phyloP scores from a whole-genome alignment of 2,888 invertebrate species.

The Netelia inedita region DNA sequence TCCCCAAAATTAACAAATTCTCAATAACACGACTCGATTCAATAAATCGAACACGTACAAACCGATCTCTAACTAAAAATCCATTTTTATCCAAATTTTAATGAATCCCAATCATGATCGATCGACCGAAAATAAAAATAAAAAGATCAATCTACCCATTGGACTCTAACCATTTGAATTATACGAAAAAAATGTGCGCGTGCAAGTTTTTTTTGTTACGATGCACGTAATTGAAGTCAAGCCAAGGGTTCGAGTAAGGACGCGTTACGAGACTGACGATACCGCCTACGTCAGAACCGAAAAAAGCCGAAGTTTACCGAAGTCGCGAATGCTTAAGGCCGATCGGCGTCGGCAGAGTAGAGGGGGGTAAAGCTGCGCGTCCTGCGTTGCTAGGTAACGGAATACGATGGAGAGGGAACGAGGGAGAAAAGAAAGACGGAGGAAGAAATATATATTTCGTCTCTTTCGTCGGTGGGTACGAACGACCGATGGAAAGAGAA shows the following conservation, averaged over 20 bases:
- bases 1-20: background rate
- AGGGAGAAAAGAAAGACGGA: conserved; percentile 30
- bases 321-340: conserved; percentile 58
- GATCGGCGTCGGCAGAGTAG: too few relatives aligned
- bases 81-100: background rate
- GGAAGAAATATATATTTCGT: background rate
- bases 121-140: too few relatives aligned
- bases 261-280: conserved; percentile 74
- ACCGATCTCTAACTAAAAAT: background rate
- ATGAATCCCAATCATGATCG: too few relatives aligned
- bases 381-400: conserved; percentile 83
- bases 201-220: too few relatives aligned
- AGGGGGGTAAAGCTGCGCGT: conserved; percentile 75
- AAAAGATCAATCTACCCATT: background rate
- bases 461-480: conserved; percentile 41
- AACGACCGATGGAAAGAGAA: conserved; percentile 61
- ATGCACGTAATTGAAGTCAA: background rate
- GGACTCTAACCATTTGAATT: background rate
- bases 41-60: background rate
- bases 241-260: conserved; percentile 34
- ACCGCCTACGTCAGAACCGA: conserved; percentile 79
- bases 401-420: conserved; percentile 15
- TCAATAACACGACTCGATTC: background rate
- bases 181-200: too few relatives aligned
- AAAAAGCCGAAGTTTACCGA: conserved; percentile 76